These are phyloP conservation scores for Coreoperca whiteheadi DNA, from an alignment of 2,113 vertebrate species.

Conservation along the genomic window DNA sequence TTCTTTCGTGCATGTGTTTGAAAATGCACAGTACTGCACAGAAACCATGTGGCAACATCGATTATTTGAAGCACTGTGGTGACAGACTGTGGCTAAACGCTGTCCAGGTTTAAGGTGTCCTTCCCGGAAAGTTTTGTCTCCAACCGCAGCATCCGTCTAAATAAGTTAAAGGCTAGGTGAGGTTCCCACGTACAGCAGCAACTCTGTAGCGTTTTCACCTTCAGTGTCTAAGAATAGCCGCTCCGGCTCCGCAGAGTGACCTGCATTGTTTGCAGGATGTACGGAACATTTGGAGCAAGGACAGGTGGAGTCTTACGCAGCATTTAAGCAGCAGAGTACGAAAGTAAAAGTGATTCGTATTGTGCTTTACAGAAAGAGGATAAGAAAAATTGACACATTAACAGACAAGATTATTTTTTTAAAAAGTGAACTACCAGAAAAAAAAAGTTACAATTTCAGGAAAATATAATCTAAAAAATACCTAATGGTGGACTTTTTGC, in stretches of 20 bases:
- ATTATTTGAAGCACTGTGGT: neutral
- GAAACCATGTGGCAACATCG: neutral
- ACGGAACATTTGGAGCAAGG: neutral
- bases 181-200: neutral
- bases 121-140: slow-evolving; percentile 42
- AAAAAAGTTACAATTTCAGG: too few relatives aligned
- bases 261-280: slow-evolving; percentile 12
- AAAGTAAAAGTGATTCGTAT: neutral
- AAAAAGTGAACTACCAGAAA: too few relatives aligned
- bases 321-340: neutral
- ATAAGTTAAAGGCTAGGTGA: slow-evolving; percentile 1
- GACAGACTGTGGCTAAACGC: neutral
- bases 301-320: neutral
- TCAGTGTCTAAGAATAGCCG: slow-evolving; percentile 43
- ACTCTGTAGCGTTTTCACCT: slow-evolving; percentile 18
- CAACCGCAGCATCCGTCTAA: slow-evolving; percentile 10
- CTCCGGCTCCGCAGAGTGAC: neutral
- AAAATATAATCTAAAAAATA: neutral
- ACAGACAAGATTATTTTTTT: neutral
- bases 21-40: too few relatives aligned
- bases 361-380: neutral
- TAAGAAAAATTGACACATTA: too few relatives aligned
- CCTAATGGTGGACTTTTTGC: neutral
- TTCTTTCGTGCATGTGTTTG: too few relatives aligned
- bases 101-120: slow-evolving; percentile 15